Evolutionary conservation across 2,113 vertebrate genomes (phyloP).

Genomic region (Fulmarus glacialis): DNA sequence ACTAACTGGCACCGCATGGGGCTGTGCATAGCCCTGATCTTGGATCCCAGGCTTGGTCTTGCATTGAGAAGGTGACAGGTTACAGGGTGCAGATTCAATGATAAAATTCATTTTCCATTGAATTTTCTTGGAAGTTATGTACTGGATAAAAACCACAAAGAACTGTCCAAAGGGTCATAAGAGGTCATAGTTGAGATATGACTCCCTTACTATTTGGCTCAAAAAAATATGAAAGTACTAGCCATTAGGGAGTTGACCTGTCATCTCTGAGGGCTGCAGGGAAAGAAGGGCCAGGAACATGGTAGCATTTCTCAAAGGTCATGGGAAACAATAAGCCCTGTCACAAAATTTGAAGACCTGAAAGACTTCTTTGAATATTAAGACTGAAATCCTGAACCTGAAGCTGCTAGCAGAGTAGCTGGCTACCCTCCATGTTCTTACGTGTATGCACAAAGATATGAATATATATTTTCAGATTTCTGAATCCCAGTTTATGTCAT

Average conservation of each 20-base stretch:
- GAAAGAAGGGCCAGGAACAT: background rate
- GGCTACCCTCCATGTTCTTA: background rate
- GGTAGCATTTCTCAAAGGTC: background rate
- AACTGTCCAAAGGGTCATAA: background rate
- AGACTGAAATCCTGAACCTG: background rate
- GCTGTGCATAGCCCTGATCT: background rate
- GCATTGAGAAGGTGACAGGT: background rate
- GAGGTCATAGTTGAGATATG: background rate
- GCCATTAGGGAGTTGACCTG: background rate
- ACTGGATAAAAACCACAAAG: background rate
- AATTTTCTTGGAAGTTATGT: background rate
- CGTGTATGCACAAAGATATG: background rate
- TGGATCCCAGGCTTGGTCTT: background rate
- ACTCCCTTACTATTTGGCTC: background rate
- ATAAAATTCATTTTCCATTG: no score
- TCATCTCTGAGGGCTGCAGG: background rate
- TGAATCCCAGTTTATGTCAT: background rate
- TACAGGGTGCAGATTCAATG: background rate
- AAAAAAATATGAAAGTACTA: background rate
- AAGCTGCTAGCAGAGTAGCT: background rate
- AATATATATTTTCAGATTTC: background rate
- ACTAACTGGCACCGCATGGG: background rate
- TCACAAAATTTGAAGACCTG: background rate
- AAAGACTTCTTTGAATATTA: background rate
- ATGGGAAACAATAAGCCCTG: background rate